Evolutionary conservation across 92 coral and sea anemone species (phyloP), one percentile per base, ranked within the genome.

Genomic region (Isaurus tuberculatus): DNA sequence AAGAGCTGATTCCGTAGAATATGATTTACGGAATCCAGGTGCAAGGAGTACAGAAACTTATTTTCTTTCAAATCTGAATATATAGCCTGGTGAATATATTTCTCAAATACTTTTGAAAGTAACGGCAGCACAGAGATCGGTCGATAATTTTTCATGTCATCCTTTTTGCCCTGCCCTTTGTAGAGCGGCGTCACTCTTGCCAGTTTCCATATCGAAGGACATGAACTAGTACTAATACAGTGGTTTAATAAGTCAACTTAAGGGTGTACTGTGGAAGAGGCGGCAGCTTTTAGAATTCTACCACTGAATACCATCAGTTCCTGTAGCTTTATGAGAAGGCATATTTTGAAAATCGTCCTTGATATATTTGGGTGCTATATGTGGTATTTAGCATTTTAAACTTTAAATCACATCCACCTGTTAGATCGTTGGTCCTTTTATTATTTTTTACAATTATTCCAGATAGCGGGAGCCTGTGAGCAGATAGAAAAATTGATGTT

Each of bases 11-110:
- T 85, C 73, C 27, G 84, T 31, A n/a, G 78, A 23, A 22, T 85
- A 75, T 27, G 23, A 63, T 65, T 63, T 63, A 13, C 71, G 84
- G 46, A 68, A 85, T 64, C 89, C 84, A 8, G 84, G 65, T 85
- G 88, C 32, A 25, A 29, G 10, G 57, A 10, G 33, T 69, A 86
- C 33, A 86, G 73, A 42, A 78, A 33, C 78, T 86, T 68, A 61
- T 49, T 84, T 3, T 34, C 49, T 9, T 6, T 14, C 23, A 73
- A 37, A 84, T 69, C 70, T 8, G 55, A 32, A 32, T 75, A 75
- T 0, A 79, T 37, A 7, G 79, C 25, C 8, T 68, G 33, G 40
- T 79, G 85, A 22, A 86, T 70, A 30, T 70, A 70, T 15, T 84
- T 34, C 55, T 86, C 85, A 26, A 79, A 30, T 16, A 79, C 31